These are phyloP conservation scores for Leucania comma DNA, from an alignment of 2,888 invertebrate genomes.

Conservation along the genomic window DNA sequence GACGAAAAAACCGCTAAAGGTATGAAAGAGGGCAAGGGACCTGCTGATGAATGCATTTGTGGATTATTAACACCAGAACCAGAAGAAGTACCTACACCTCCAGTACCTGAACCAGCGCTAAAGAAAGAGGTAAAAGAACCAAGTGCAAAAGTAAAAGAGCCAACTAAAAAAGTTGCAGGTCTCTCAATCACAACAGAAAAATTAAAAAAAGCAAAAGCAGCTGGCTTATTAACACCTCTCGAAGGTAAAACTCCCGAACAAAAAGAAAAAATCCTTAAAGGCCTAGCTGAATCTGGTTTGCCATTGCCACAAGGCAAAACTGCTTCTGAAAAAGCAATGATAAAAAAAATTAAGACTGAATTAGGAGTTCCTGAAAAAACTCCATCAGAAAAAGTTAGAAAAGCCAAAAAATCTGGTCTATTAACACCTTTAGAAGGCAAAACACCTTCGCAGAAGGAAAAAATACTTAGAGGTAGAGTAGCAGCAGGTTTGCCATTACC, in stretches of 20 bases:
- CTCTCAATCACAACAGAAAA: constrained; percentile 39
- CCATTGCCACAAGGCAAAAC: constrained; percentile 58
- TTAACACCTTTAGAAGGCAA: constrained; percentile 70
- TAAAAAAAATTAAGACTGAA: constrained; percentile 51
- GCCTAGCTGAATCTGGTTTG: constrained; percentile 38
- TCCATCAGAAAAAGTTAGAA: constrained; percentile 32
- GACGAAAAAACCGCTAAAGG: constrained; percentile 62
- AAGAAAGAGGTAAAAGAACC: constrained; percentile 25
- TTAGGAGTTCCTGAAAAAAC: constrained; percentile 58
- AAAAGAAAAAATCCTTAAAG: constrained; percentile 52
- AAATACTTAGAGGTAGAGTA: constrained; percentile 66
- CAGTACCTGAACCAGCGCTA: constrained; percentile 22
- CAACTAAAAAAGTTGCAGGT: constrained; percentile 58
- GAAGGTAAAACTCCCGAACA: constrained; percentile 52
- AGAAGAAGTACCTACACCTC: constrained; percentile 7
- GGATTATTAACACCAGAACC: constrained; percentile 65
- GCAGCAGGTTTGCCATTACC: constrained; percentile 62
- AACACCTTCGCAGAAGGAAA: constrained; percentile 68
- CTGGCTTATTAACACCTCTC: constrained; percentile 52
- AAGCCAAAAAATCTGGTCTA: constrained; percentile 47
- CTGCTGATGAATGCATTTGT: constrained; percentile 68
- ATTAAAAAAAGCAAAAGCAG: constrained; percentile 44
- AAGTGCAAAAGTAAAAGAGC: too few species aligned
- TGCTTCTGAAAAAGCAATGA: constrained; percentile 45
- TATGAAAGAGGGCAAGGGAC: constrained; percentile 68